Percentiles rank a stretch among this genome's conserved stretches.
Evolutionary conservation across 2,797 vertebrate species (phyloP).

Genomic region (Apogon talboti): DNA sequence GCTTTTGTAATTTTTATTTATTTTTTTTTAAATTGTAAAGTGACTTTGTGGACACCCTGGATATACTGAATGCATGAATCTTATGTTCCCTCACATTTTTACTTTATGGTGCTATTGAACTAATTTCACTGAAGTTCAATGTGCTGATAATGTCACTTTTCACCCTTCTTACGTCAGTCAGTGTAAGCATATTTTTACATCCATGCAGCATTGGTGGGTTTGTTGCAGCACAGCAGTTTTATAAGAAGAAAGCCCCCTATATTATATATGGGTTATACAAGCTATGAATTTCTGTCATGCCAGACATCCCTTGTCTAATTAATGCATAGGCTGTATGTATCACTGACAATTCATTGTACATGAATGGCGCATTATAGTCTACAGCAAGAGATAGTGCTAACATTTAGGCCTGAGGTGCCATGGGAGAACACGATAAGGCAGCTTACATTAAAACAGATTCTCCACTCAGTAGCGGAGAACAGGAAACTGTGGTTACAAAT

Average conservation of each 20-base stretch:
- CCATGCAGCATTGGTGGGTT: not conserved
- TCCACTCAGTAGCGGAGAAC: conserved; percentile 24
- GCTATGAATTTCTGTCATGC: conserved; percentile 4
- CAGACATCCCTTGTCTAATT: conserved; percentile 15
- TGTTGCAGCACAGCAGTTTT: not conserved
- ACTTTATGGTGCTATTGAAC: not conserved
- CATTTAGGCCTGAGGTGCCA: conserved; percentile 8
- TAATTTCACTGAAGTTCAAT: conserved; percentile 10
- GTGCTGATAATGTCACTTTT: conserved; percentile 8
- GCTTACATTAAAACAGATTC: conserved; percentile 32
- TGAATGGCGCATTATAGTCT: conserved; percentile 12
- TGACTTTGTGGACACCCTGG: no score
- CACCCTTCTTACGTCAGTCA: conserved; percentile 17
- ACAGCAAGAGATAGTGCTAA: conserved; percentile 32
- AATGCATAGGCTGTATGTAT: conserved; percentile 8
- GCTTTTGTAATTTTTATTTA: no score
- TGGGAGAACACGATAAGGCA: conserved; percentile 39
- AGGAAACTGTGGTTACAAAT: conserved; percentile 23
- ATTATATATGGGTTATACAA: not conserved
- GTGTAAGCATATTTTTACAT: conserved; percentile 4
- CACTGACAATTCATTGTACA: conserved; percentile 8
- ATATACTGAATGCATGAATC: not conserved
- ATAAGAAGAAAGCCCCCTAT: not conserved
- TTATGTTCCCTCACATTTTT: not conserved
- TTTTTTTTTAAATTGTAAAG: no score